A percentile compares a stretch with the other conserved stretches of the same genome.
Conservation (phyloP, 2,797 vertebrate genomes). For the Prionace glauca region DNA sequence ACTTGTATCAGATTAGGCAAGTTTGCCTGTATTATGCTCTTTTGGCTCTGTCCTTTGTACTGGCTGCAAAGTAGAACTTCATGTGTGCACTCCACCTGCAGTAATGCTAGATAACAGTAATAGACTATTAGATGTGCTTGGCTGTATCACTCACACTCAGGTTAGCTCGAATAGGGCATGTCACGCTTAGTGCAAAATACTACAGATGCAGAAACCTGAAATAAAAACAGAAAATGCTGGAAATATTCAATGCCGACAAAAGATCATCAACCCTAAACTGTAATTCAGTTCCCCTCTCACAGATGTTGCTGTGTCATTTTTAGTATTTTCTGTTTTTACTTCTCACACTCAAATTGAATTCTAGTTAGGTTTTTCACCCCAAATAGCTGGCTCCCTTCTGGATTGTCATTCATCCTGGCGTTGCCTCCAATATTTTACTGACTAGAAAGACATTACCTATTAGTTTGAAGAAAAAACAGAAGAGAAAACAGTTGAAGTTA, state of each 20-base stretch:
- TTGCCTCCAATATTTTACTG: neutral
- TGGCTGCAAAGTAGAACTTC: neutral
- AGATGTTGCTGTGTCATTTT: neutral
- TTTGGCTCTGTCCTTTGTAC: slow-evolving; percentile 31
- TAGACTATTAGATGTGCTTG: neutral
- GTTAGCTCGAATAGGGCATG: neutral
- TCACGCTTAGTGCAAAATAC: neutral
- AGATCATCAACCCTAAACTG: neutral
- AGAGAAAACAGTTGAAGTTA: neutral
- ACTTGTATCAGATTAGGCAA: neutral
- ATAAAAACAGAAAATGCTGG: slow-evolving; percentile 1
- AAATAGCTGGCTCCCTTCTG: neutral
- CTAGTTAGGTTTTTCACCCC: neutral
- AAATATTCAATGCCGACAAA: neutral
- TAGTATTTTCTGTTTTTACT: neutral
- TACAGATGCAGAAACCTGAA: neutral
- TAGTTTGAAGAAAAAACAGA: no score
- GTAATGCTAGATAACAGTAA: slow-evolving; percentile 11
- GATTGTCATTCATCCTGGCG: neutral
- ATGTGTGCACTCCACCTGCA: neutral
- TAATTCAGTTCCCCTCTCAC: no score
- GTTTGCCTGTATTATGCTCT: slow-evolving; percentile 3
- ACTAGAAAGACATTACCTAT: neutral
- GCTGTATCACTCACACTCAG: neutral
- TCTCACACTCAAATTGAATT: neutral